Percentiles rank a stretch among this genome's conserved stretches.
Evolutionary conservation across 2,888 invertebrate species (phyloP).

Genomic region (Ischnura elegans): DNA sequence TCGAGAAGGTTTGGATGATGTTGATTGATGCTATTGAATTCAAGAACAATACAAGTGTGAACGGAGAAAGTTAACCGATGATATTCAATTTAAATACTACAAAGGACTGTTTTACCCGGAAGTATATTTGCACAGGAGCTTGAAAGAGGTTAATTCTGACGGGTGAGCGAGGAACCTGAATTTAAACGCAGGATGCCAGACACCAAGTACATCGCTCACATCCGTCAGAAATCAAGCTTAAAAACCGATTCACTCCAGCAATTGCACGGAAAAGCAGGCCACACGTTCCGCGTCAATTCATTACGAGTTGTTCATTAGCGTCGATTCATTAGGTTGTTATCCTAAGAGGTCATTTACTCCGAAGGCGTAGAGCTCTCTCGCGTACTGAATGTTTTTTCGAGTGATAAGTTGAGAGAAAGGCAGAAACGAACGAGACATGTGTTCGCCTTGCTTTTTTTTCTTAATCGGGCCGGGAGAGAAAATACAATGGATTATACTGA

Average conservation of each 20-base stretch:
- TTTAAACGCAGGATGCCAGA: no score
- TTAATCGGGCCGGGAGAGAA: neutral
- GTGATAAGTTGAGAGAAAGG: neutral
- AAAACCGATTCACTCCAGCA: neutral
- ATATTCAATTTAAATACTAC: no score
- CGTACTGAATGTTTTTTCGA: neutral
- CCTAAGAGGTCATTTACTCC: neutral
- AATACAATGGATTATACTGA: neutral
- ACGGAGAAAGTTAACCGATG: no score
- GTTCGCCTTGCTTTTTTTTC: neutral
- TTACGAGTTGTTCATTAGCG: neutral
- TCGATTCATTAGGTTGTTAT: neutral
- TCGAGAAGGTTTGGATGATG: no score
- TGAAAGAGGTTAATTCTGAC: no score
- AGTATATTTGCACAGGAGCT: no score
- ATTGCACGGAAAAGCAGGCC: neutral
- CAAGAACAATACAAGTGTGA: no score
- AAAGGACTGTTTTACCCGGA: no score
- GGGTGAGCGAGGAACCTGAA: no score
- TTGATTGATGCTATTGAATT: no score
- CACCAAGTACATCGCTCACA: neutral
- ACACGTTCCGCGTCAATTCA: neutral
- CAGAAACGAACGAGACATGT: neutral
- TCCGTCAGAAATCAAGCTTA: neutral
- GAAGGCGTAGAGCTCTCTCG: neutral